Conservation (phyloP, 2,113 vertebrate species). For the Muntiacus reevesi region DNA sequence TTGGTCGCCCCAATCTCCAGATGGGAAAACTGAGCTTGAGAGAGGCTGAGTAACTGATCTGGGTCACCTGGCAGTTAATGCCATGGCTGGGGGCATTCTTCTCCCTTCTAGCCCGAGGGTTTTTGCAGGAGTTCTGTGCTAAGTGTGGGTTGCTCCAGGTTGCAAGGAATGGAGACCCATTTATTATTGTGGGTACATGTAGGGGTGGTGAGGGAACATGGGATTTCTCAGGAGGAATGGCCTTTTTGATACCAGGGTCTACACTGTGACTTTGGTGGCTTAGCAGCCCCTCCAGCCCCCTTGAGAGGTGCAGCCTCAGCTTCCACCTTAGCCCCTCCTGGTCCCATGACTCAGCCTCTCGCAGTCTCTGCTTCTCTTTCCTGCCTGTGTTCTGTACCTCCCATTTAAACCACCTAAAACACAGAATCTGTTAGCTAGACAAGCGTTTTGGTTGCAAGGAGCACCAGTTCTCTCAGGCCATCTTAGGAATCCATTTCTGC, state of each 20-base stretch:
- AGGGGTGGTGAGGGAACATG: neutral
- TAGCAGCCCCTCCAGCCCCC: too few species aligned
- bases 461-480: neutral
- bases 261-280: neutral
- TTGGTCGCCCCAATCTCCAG: slow-evolving; percentile 32
- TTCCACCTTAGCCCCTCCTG: neutral
- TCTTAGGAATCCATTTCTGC: neutral
- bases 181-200: neutral
- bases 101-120: neutral
- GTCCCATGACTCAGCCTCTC: neutral
- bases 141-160: neutral
- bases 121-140: neutral
- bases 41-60: neutral
- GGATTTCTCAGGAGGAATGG: neutral
- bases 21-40: slow-evolving; percentile 42
- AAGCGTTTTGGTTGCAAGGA: neutral
- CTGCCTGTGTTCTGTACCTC: neutral
- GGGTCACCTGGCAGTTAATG: neutral
- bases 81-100: neutral
- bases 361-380: neutral
- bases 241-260: neutral
- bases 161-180: neutral
- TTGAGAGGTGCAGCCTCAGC: neutral
- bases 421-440: neutral
- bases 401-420: neutral